A percentile compares a stretch with the other conserved stretches of the same genome.
These are phyloP conservation scores for Cinclus mexicanus DNA, from an alignment of 2,113 vertebrate genomes.

Conservation along the genomic window DNA sequence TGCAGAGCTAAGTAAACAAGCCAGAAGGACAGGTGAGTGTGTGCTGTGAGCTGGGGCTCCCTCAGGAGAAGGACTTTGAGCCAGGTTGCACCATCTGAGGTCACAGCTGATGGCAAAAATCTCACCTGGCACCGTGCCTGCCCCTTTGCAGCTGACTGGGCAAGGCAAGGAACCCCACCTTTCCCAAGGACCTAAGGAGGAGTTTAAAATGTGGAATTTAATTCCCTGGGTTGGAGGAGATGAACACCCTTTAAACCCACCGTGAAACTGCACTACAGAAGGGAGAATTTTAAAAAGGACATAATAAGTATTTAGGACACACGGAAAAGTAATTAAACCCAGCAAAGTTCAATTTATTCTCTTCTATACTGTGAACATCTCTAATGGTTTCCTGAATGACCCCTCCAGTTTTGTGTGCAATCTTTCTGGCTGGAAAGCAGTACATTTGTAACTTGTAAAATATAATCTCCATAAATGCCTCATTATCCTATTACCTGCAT, in stretches of 20 bases:
- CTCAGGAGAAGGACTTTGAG: neutral
- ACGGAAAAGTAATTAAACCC: neutral
- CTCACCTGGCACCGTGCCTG: neutral
- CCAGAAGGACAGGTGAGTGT: neutral
- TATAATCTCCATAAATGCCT: constrained; percentile 2
- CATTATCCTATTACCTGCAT: constrained; percentile 18
- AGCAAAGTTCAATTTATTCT: neutral
- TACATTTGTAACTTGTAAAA: neutral
- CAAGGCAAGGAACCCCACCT: neutral
- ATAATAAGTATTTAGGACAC: neutral
- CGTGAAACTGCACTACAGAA: neutral
- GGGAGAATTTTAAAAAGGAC: neutral
- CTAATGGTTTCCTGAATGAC: neutral
- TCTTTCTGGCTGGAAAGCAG: neutral
- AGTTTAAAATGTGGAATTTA: neutral
- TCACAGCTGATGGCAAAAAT: neutral
- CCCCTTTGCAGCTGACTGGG: neutral
- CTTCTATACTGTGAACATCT: neutral
- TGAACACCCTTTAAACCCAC: neutral
- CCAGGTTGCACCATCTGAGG: neutral
- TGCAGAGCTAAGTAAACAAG: neutral
- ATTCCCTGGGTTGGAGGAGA: neutral
- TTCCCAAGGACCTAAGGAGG: neutral
- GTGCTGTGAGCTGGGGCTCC: neutral
- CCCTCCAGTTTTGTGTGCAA: neutral